phyloP scores from a whole-genome alignment of 2,797 vertebrate species.

The Melanogrammus aeglefinus region DNA sequence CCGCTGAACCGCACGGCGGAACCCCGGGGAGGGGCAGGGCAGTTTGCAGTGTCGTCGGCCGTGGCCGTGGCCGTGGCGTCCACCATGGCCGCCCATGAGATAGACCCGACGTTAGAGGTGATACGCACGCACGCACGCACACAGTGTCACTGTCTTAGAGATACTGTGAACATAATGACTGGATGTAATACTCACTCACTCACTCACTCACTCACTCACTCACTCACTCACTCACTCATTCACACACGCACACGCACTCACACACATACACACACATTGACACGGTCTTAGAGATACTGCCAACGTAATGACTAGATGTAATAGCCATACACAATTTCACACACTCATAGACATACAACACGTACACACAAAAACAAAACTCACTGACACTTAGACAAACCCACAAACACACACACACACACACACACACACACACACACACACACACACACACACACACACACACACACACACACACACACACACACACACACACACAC shows the following conservation, averaged over 20 bases:
- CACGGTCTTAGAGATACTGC: conserved; percentile 78
- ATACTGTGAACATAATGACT: conserved; percentile 52
- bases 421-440: no score
- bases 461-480: background rate
- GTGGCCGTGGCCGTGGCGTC: conserved; percentile 87
- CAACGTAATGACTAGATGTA: background rate
- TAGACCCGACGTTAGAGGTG: conserved; percentile 86
- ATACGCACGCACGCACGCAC: background rate
- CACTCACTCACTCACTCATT: background rate
- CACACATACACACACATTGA: conserved; percentile 39
- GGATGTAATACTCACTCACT: background rate
- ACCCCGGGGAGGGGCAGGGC: conserved; percentile 75
- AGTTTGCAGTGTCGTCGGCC: conserved; percentile 75
- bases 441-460: background rate
- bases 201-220: no score
- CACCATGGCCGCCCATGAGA: conserved; percentile 80
- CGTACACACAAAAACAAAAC: background rate
- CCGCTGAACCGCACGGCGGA: conserved; percentile 77
- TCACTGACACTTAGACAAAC: background rate
- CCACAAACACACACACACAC: no score
- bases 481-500: conserved; percentile 1
- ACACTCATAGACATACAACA: background rate
- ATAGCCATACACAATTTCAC: background rate
- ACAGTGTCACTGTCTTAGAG: conserved; percentile 75
- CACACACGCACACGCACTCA: no score